Percentiles rank a stretch among this genome's conserved stretches.
phyloP scores from a whole-genome alignment of 2,888 invertebrate species.

The Drosophila mulleri region DNA sequence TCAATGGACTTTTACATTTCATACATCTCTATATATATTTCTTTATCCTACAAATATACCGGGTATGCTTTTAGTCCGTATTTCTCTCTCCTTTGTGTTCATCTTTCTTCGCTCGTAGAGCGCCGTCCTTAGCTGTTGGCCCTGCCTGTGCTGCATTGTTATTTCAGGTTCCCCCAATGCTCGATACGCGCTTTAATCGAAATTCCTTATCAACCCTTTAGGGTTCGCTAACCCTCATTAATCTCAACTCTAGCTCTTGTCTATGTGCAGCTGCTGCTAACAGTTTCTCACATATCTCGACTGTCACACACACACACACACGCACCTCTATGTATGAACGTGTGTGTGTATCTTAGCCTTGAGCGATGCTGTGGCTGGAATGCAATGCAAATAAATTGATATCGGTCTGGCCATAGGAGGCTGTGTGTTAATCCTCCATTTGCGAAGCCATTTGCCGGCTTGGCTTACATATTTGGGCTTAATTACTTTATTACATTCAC shows the following conservation, averaged over 20 bases:
- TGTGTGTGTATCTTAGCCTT: slow-evolving; percentile 34
- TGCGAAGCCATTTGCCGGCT: slow-evolving; percentile 20
- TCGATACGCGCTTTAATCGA: slow-evolving; percentile 55
- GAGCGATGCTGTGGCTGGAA: slow-evolving; percentile 25
- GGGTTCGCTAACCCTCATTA: slow-evolving; percentile 68
- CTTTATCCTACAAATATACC: neutral
- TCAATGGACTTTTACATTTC: no score
- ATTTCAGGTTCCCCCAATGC: slow-evolving; percentile 43
- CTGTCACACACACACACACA: slow-evolving; percentile 10
- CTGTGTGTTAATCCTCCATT: slow-evolving; percentile 12
- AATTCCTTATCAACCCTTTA: slow-evolving; percentile 70
- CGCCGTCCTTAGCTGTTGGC: slow-evolving; percentile 42
- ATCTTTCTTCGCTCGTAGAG: neutral
- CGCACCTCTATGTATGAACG: neutral
- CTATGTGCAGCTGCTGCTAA: slow-evolving; percentile 45
- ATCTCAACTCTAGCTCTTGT: slow-evolving; percentile 53
- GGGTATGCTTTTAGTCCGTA: slow-evolving; percentile 2
- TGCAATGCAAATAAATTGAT: slow-evolving; percentile 44
- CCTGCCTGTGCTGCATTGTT: slow-evolving; percentile 20
- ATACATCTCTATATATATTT: no score
- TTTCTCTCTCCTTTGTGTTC: neutral
- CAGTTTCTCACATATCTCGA: slow-evolving; percentile 47
- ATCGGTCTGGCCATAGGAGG: slow-evolving; percentile 5
- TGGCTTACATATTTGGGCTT: slow-evolving; percentile 52
- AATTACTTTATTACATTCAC: slow-evolving; percentile 66